Base-by-base conservation (phyloP, 2,113 vertebrate species). In the Prolemur simus region DNA sequence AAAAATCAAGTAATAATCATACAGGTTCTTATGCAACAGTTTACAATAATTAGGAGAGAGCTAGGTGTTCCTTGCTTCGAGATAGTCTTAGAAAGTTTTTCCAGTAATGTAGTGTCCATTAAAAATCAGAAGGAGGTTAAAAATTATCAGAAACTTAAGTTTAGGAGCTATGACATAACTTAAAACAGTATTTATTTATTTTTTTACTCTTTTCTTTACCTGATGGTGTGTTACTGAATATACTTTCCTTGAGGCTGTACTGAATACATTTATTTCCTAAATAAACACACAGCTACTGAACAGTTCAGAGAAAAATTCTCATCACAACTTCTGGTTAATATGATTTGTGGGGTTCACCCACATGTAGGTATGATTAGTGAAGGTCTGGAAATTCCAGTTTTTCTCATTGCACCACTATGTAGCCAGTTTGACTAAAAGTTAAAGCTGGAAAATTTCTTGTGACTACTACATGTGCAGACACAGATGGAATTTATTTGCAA, bases 231-330 rank as follows among this genome's bases (percentile, higher is more conserved):
- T 56, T 66, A 58, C 49, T 32, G 63, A 94, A 89, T 81, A 82
- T n/a, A 76, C 85, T 74, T 88, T 34, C 58, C 60, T 71, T 25
- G 2, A 88, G 27, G 20, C 4, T 64, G 47, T 68, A 66, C 27
- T 68, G 52, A 93, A 76, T 83, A 29, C 17, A 95, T 85, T 89
- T 25, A 58, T 93, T 95, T 92, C 15, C 45, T 37, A 89, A 89
- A 66, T 85, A 88, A 78, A 83, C 39, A 94, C 63, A 80, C 34
- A 58, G 23, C 39, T 87, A n/a, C 45, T 92, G 21, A 89, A 54
- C 37, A 83, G 32, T 66, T 60, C 29, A 14, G 37, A 81, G 32
- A 52, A 82, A 0, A 32, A 76, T 80, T 81, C n/a, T 94, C 60
- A 82, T 64, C 47, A 77, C 63, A 52, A 45, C 6, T 69, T 63